Evolutionary conservation across 2,888 invertebrate species (phyloP), one percentile per base, ranked within the genome.

Genomic region (Auanema sp.): DNA sequence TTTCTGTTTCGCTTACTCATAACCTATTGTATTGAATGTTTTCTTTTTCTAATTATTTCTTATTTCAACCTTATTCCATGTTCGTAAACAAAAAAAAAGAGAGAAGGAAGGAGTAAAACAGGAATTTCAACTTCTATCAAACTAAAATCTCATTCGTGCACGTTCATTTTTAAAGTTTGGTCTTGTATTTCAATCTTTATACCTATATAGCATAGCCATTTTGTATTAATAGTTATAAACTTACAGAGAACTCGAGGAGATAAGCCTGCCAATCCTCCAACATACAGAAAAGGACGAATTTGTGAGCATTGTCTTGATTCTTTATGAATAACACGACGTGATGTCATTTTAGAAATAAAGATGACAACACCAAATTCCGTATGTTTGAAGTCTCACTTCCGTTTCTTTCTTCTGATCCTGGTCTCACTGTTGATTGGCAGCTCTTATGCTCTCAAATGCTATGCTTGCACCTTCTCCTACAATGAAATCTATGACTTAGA

Each of bases 401-500:
- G 40, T 41, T n/a, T 33, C 53, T 18, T 21, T 21, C 24, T 60
- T 44, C 43, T 65, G 14, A 16, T 54, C 42, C 12, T 64, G 2
- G 5, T 47, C 53, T 6, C 56, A n/a, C 57, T 55, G 4, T 16
- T 58, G 51, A 18, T 52, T 16, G 41, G 52, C 14, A 21, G 23
- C 8, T 53, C 55, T 18, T 58, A 14, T n/a, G 41, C 65, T 6
- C 69, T 80, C 10, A 68, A 67, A 50, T 80, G 80, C 61, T 80
- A 79, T 64, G 74, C 77, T 47, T 80, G 80, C 65, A 69, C 72
- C 54, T 80, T 80, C 59, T 77, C 77, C 44, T 80, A 71, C 64
- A 80, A 78, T 65, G 80, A 80, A 55, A 60, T 78, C 58, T 81
- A 78, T 67, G 80, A 80, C 59, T 61, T 64, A 59, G 79, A 80